Evolutionary conservation across 2,113 vertebrate species (phyloP).

Genomic region (Oncorhynchus mykiss): DNA sequence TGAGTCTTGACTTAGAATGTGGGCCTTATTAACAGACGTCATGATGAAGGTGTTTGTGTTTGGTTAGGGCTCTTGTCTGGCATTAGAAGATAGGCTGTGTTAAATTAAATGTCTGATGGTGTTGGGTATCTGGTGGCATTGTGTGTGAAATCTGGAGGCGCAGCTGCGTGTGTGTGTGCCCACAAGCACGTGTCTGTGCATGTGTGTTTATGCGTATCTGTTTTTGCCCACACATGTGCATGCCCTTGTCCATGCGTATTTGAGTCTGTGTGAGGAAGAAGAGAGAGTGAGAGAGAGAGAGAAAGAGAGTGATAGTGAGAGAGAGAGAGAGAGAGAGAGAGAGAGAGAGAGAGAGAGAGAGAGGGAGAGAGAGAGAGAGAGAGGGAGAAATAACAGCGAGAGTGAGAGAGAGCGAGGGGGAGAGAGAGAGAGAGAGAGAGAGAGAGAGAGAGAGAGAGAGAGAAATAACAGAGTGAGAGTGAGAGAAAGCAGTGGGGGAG

Average conservation of each 20-base stretch:
- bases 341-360: background rate
- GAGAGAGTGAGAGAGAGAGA: too few species aligned
- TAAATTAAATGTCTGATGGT: background rate
- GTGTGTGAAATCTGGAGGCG: background rate
- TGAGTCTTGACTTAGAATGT: too few species aligned
- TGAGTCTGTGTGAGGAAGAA: background rate
- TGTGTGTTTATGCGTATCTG: background rate
- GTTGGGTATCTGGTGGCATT: background rate
- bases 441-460: too few species aligned
- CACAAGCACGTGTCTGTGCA: background rate
- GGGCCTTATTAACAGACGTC: background rate
- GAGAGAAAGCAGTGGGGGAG: too few species aligned
- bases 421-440: too few species aligned
- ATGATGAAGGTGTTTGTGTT: constrained; percentile 1
- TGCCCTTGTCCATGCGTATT: too few species aligned
- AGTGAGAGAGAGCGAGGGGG: too few species aligned
- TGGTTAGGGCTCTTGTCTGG: background rate
- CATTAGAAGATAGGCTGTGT: background rate
- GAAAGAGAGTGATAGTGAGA: too few species aligned
- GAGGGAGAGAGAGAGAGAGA: too few species aligned
- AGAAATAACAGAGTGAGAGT: too few species aligned
- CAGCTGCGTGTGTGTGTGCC: background rate
- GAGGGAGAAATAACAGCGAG: too few species aligned
- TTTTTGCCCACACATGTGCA: background rate
- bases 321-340: too few species aligned